Conservation (phyloP, 2,113 vertebrate species). For the Rhineura floridana region DNA sequence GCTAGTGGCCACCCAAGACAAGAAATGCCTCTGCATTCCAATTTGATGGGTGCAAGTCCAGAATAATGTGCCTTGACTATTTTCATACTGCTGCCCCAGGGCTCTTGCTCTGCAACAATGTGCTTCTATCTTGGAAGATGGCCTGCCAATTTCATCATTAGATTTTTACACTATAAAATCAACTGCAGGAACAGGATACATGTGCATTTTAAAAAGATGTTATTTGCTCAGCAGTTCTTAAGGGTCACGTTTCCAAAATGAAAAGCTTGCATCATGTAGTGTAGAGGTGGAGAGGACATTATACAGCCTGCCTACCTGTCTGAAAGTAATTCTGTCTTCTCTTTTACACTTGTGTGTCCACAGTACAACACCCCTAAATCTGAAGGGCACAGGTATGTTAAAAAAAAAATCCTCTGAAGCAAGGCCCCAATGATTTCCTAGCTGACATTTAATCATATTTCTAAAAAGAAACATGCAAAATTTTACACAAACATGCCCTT, state of each 20-base stretch:
- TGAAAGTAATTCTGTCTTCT: background rate
- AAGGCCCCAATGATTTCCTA: background rate
- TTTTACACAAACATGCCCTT: background rate
- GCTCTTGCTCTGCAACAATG: background rate
- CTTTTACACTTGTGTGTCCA: background rate
- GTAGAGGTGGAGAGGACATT: background rate
- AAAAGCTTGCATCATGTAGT: background rate
- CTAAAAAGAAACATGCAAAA: background rate
- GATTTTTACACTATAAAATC: background rate
- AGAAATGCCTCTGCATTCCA: background rate
- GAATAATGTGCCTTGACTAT: accelerated
- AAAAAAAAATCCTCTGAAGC: background rate
- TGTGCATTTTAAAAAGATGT: accelerated
- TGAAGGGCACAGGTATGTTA: background rate
- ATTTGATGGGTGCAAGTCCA: background rate
- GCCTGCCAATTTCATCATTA: background rate
- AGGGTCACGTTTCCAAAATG: background rate
- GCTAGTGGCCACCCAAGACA: slow-evolving; percentile 7
- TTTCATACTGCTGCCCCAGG: background rate
- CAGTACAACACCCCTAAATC: background rate
- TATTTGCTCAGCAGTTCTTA: background rate
- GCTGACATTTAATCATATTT: background rate
- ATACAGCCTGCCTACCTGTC: background rate
- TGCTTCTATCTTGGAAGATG: background rate
- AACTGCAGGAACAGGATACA: background rate